Evolutionary conservation across 2,113 vertebrate genomes (phyloP), one percentile per base, ranked within the genome.

Genomic region (Calidris pygmaea): DNA sequence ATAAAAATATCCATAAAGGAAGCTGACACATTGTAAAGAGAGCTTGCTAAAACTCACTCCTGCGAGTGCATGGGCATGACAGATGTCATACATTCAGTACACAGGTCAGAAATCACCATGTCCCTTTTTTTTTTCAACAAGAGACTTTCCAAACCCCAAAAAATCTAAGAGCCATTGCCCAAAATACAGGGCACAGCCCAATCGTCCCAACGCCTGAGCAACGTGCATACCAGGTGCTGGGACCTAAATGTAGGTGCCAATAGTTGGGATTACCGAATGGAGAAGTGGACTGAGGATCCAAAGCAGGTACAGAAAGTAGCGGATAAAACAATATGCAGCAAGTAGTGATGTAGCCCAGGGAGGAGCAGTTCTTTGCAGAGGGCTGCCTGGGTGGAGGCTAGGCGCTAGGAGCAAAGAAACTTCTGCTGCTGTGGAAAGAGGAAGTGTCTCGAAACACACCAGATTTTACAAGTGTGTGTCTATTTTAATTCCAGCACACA

Each of bases 181-280:
- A 39, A 80, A 76, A 50, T 10, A 50, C 0, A 29, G 3, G 19
- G 6, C 35, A 88, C 14, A 85, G 43, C 22, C 35, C 68, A 12
- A 48, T 43, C 53, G 26, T 45, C 16, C n/a, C 21, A 45, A 22
- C 0, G 0, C 32, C 32, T 39, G 12, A 65, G 17, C 34, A 35
- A 30, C 0, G 1, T 10, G 34, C 4, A 1, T 21, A 30, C 12
- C 37, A 43, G 20, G 6, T 0, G 1, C 68, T 90, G 45, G 32
- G 39, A 66, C 13, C 21, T 45, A 48, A 7, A 63, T 10, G 4
- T 29, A 74, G 23, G 30, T 56, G 39, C 63, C 39, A 14, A 5
- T 34, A 26, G 12, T 27, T 23, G 58, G 34, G 56, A 30, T 56
- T 73, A 37, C 23, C 47, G 34, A 29, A 23, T 34, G 35, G 53